These are phyloP conservation scores for Pachyramphus minor DNA, from an alignment of 2,113 vertebrate species.

Conservation along the genomic window DNA sequence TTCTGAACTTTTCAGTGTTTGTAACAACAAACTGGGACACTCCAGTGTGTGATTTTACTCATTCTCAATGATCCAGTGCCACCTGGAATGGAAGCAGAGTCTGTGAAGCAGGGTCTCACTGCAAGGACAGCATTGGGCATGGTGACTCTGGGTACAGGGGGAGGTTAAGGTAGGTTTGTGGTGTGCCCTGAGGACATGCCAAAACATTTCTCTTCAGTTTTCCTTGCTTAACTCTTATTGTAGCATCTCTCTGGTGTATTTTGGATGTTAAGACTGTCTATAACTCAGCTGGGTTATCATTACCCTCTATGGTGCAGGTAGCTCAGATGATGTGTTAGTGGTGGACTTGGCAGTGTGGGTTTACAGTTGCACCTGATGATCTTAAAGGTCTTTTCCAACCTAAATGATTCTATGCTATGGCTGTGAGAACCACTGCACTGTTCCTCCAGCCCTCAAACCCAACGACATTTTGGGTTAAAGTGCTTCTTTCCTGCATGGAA, in stretches of 20 bases:
- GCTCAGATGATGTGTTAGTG: neutral
- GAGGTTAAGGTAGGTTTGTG: neutral
- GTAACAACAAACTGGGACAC: neutral
- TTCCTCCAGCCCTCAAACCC: neutral
- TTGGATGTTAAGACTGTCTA: neutral
- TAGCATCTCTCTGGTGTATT: neutral
- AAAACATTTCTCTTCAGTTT: neutral
- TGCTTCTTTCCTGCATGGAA: neutral
- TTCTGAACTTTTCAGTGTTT: slow-evolving; percentile 24
- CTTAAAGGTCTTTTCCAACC: neutral
- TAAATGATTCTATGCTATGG: neutral
- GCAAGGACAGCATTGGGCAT: neutral
- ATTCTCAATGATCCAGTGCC: neutral
- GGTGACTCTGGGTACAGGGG: neutral
- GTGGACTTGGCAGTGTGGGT: neutral
- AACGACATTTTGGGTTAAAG: neutral
- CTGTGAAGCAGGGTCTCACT: neutral
- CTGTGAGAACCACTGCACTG: neutral
- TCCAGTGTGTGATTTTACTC: neutral
- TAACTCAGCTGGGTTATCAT: neutral
- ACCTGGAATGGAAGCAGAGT: neutral
- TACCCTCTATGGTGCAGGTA: neutral
- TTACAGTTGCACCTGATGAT: neutral
- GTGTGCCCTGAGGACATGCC: neutral
- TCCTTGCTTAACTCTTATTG: neutral